Evolutionary conservation across 2,888 invertebrate species (phyloP).

Genomic region (Cephus spinipes): DNA sequence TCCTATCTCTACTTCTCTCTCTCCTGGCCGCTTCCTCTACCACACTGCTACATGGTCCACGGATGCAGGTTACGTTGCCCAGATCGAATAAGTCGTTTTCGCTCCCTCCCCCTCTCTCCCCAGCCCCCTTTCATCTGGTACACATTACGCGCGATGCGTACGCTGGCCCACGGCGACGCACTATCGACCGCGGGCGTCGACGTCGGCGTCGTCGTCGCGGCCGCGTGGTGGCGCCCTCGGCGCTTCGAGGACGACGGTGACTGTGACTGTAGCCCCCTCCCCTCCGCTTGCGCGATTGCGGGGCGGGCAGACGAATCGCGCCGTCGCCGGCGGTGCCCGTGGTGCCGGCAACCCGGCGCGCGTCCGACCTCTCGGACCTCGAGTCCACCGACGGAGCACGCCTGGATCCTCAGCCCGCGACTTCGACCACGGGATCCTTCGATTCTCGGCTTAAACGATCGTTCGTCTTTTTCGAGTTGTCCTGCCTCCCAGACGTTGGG

Average conservation of each 20-base stretch:
- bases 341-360: slow-evolving; percentile 43
- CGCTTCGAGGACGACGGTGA: slow-evolving; percentile 27
- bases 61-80: slow-evolving; percentile 11
- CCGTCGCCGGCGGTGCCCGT: slow-evolving; percentile 35
- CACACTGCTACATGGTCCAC: slow-evolving; percentile 15
- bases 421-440: too few species aligned
- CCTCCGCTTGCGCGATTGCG: slow-evolving; percentile 28
- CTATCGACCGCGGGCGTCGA: slow-evolving; percentile 22
- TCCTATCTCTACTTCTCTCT: slow-evolving; percentile 24
- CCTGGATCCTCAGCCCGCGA: background rate
- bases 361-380: slow-evolving; percentile 23
- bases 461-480: background rate
- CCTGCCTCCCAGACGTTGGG: too few species aligned
- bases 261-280: background rate
- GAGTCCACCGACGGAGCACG: background rate
- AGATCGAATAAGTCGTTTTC: slow-evolving; percentile 11
- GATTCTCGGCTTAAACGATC: background rate
- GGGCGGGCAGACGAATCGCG: slow-evolving; percentile 49
- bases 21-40: slow-evolving; percentile 18
- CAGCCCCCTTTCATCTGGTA: slow-evolving; percentile 23
- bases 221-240: slow-evolving; percentile 63
- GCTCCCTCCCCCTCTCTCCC: background rate
- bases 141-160: slow-evolving; percentile 41
- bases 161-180: slow-evolving; percentile 16
- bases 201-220: slow-evolving; percentile 43